Evolutionary conservation across 2,113 vertebrate genomes (phyloP).

Genomic region (Meriones unguiculatus): DNA sequence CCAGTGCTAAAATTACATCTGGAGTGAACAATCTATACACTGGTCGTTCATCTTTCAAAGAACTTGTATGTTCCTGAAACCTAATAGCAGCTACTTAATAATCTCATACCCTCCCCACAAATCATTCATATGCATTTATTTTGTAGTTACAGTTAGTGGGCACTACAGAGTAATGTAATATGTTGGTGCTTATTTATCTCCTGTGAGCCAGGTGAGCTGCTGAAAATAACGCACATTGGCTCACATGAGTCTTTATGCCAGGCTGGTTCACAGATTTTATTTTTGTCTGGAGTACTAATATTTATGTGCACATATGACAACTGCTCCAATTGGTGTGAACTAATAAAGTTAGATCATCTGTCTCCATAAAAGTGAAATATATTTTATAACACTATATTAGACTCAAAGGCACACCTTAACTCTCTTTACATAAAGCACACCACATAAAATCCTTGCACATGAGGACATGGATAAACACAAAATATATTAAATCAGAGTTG

Average conservation of each 20-base stretch:
- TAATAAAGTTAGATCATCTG: not conserved
- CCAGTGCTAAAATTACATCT: not conserved
- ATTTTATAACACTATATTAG: not conserved
- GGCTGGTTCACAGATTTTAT: not conserved
- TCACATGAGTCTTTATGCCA: not conserved
- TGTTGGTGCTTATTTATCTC: not conserved
- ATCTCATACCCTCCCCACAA: not conserved
- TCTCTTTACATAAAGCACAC: conserved; percentile 13
- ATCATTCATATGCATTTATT: not conserved
- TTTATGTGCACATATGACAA: conserved; percentile 12
- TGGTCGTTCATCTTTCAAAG: not conserved
- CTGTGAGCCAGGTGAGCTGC: not conserved
- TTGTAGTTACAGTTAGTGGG: not conserved
- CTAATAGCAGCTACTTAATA: not conserved
- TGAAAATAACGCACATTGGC: not conserved
- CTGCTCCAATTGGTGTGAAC: not conserved
- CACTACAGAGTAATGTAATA: not conserved
- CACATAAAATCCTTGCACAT: not conserved
- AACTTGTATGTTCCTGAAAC: not conserved
- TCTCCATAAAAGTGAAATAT: conserved; percentile 8
- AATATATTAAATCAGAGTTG: conserved; percentile 7
- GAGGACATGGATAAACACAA: not conserved
- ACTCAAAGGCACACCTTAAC: not conserved
- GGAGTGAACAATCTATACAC: not conserved
- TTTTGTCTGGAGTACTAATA: conserved; percentile 27